Evolutionary conservation across 2,797 vertebrate species (phyloP).

Genomic region (Neosilurus mollespiculum): DNA sequence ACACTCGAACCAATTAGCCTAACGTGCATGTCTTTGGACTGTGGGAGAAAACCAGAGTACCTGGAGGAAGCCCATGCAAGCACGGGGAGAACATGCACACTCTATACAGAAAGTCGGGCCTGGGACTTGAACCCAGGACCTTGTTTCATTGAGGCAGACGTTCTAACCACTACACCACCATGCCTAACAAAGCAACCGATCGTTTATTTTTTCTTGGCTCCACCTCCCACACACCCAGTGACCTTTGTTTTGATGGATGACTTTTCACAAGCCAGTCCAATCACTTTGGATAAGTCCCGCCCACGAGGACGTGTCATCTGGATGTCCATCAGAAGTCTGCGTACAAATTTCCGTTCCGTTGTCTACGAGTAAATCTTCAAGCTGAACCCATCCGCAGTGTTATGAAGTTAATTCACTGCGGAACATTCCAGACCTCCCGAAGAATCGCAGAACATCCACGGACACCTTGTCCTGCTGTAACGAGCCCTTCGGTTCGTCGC

Average conservation of each 20-base stretch:
- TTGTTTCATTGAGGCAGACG: too few species aligned
- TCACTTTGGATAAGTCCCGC: neutral
- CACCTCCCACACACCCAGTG: neutral
- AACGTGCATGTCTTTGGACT: too few species aligned
- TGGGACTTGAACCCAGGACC: too few species aligned
- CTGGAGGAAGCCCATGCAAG: too few species aligned
- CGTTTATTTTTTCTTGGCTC: neutral
- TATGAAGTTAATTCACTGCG: neutral
- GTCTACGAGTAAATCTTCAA: too few species aligned
- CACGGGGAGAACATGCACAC: too few species aligned
- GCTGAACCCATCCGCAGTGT: neutral
- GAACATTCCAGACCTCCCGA: conserved; percentile 38
- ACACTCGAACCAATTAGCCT: too few species aligned
- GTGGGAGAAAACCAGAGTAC: too few species aligned
- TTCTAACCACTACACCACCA: too few species aligned
- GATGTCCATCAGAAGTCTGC: neutral
- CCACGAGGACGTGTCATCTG: neutral
- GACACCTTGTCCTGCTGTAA: neutral
- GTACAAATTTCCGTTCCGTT: neutral
- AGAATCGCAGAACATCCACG: neutral
- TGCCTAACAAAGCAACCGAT: too few species aligned
- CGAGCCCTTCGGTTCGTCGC: neutral
- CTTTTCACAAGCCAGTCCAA: neutral
- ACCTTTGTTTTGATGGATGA: neutral
- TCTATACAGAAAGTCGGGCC: too few species aligned